phyloP scores from a whole-genome alignment of 2,113 vertebrate genomes.

The Tricholaema leucomelas region DNA sequence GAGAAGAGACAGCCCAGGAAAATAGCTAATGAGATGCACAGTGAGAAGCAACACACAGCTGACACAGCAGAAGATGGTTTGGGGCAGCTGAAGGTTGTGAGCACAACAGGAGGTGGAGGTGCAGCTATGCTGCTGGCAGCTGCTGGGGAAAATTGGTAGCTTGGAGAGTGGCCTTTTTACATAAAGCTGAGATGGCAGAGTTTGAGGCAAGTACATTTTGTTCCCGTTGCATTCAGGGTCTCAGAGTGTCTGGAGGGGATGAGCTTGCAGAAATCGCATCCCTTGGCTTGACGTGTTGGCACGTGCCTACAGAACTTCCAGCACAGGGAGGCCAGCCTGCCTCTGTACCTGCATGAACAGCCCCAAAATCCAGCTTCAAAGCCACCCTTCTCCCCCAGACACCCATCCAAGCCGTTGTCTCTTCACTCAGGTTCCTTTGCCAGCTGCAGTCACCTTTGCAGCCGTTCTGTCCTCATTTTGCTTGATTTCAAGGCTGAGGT shows the following conservation, averaged over 20 bases:
- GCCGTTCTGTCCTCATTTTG: not conserved
- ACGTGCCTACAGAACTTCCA: accelerated
- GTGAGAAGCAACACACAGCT: not conserved
- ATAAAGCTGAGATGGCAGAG: not conserved
- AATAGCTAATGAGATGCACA: not conserved
- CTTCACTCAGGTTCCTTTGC: not conserved
- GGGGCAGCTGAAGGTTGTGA: not conserved
- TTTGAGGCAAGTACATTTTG: accelerated
- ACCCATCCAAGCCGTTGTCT: accelerated
- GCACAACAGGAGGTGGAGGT: not conserved
- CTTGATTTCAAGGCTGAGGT: accelerated
- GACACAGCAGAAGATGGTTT: not conserved
- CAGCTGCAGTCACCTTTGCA: accelerated
- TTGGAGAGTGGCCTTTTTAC: not conserved
- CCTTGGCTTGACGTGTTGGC: accelerated
- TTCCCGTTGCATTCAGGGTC: not conserved
- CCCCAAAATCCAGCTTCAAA: accelerated
- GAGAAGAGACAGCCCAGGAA: not conserved
- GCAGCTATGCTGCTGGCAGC: not conserved
- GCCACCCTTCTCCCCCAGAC: not conserved
- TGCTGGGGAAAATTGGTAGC: not conserved
- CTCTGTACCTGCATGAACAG: accelerated
- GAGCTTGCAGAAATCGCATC: not conserved
- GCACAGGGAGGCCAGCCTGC: not conserved
- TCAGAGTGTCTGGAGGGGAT: not conserved